phyloP scores from a whole-genome alignment of 2,797 vertebrate genomes.

The Lithobates pipiens region DNA sequence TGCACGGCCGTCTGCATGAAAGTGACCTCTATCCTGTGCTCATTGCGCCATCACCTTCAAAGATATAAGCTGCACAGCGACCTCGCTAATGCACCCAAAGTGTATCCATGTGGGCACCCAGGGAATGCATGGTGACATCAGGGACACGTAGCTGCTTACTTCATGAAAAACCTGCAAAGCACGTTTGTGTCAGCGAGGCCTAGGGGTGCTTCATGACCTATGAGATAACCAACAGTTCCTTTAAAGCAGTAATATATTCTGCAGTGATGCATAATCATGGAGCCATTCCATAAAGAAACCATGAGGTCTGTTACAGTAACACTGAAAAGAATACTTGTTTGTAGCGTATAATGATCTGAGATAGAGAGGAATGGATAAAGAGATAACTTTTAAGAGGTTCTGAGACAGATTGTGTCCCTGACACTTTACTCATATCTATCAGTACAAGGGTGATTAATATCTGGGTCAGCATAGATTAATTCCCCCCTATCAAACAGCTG shows the following conservation, averaged over 20 bases:
- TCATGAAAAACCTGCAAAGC: neutral
- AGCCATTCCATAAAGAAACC: neutral
- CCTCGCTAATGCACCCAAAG: too few species aligned
- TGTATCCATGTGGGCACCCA: neutral
- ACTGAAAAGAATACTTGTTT: neutral
- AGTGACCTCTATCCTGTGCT: too few species aligned
- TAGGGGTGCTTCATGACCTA: neutral
- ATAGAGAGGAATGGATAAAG: too few species aligned
- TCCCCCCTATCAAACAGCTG: neutral
- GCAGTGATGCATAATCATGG: neutral
- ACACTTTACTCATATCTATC: too few species aligned
- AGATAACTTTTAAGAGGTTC: too few species aligned
- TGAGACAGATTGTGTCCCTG: too few species aligned
- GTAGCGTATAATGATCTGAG: too few species aligned
- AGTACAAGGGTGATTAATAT: conserved; percentile 1
- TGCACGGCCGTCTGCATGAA: too few species aligned
- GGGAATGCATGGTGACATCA: neutral
- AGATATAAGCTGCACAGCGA: too few species aligned
- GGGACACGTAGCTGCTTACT: neutral
- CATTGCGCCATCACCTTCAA: too few species aligned
- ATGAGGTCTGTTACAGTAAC: neutral
- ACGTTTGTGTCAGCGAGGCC: neutral
- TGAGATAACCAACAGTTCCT: neutral
- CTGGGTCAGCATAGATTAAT: conserved; percentile 12
- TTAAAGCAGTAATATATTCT: neutral